Base-by-base conservation (phyloP, 1,140 invertebrate species). In the Meteorus sp. region DNA sequence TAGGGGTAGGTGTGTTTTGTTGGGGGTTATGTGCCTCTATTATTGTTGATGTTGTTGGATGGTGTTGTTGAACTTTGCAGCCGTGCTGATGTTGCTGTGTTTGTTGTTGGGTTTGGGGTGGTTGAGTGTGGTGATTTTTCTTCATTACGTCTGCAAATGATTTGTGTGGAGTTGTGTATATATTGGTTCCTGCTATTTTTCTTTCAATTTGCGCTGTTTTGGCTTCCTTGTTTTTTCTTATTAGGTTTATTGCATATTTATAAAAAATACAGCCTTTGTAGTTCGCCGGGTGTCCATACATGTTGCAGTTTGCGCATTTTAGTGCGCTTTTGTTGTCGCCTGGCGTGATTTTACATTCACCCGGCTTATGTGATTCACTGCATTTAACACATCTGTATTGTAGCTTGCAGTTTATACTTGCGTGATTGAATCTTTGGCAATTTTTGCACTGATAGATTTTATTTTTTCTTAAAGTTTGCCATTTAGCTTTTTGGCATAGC, bases 271-370 rank as follows among this genome's bases (percentile, higher is more conserved):
- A 65, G 0, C 57, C 63, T 31, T n/a, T 48, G 31, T 59, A 64
- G 0, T 31, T 59, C 0, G 65, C 65, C 0, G 62, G 62, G 51
- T 64, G 65, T 8, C 60, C 60, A 1, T 17, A 25, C 29, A 52
- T 9, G 3, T 41, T 22, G 19, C 60, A 64, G 23, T 61, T 62
- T 1, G 56, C 53, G 13, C 60, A 62, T 11, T 55, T 52, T 3
- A 64, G 19, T 8, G 8, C 1, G 23, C 44, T 11, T 54, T 57
- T 61, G 2, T 15, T 15, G 3, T 4, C 7, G 4, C 11, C 41
- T n/a, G 1, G 8, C 2, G 1, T 23, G 1, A 60, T 15, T 11
- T 25, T 19, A 17, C 65, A 64, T 39, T 60, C 23, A 0, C 51
- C 50, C 3, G 39, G 22, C 2, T 39, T 29, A 11, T 66, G 62